Base-by-base conservation (phyloP, 1,140 invertebrate genomes). In the Druon quercuslanigerum region DNA sequence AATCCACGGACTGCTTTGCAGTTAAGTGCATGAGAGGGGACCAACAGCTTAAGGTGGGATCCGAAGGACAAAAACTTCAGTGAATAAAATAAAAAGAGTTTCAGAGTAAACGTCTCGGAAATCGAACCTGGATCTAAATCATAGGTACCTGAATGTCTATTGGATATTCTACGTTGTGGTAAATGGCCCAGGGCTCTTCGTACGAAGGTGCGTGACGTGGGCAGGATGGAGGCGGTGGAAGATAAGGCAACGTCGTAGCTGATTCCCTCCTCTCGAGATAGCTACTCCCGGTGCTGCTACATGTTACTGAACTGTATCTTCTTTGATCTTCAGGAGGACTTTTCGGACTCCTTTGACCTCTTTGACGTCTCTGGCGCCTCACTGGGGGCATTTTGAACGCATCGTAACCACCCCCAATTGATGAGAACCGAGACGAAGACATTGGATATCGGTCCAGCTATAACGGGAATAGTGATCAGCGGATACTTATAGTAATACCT, bases 261-360 rank as follows among this genome's bases (percentile, higher is more conserved):
- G 95, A 96, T 75, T 94, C 95, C 76, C 95, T 93, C 66, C 95
- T 92, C 85, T 96, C 95, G 81, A 96, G 91, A 85, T 96, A 96
- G 56, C 95, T 96, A 87, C 95, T 96, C 71, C 95, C 95, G 16
- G 95, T 95, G 85, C 95, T 96, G 81, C 95, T 96, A 86, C 95
- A 96, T 14, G 96, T 96, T 77, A 95, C 94, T 66, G 95, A 96
- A 86, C 96, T 96, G 74, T 94, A 93, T 14, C 96, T 93, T 17
- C 95, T 92, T 51, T 94, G 93, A 51, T 94, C 92, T 40, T 91
- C 83, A 14, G 92, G 91, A 70, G 92, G 92, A 57, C 89, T 89
- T 60, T 92, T 81, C 57, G 86, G 46, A 8, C 51, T 11, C 13
- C 50, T 33, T 19, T n/a, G 25, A 33, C 66, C 14, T 12, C 56